Percentiles rank a stretch among this genome's conserved stretches.
Evolutionary conservation across 1,140 invertebrate genomes (phyloP).

Genomic region (Littorina saxatilis): DNA sequence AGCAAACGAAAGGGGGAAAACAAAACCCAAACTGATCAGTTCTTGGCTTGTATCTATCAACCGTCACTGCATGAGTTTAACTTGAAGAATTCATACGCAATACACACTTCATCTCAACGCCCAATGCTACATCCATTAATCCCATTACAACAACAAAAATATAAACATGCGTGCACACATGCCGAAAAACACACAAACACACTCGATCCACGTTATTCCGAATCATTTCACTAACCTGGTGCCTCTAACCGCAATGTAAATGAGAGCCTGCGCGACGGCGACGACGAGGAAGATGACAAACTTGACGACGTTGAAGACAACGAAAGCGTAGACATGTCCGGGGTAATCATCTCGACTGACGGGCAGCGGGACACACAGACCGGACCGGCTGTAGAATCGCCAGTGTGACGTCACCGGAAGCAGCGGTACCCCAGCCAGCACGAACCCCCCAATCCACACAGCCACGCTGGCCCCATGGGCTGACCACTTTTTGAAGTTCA

Average conservation of each 20-base stretch:
- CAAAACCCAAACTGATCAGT: no score
- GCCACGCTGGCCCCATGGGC: constrained; percentile 23
- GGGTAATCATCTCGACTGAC: constrained; percentile 30
- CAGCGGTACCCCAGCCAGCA: constrained; percentile 45
- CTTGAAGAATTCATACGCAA: no score
- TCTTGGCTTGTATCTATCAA: no score
- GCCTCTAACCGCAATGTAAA: constrained; percentile 40
- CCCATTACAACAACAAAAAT: no score
- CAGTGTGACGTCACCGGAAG: constrained; percentile 18
- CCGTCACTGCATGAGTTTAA: no score
- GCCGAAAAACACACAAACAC: no score
- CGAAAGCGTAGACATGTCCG: constrained; percentile 51
- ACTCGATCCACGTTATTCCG: background rate
- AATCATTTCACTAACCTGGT: background rate
- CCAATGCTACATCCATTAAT: no score
- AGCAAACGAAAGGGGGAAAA: no score
- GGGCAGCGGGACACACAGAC: constrained; percentile 56
- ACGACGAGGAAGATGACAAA: constrained; percentile 49
- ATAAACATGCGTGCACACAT: no score
- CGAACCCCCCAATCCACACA: constrained; percentile 44
- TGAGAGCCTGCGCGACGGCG: constrained; percentile 48
- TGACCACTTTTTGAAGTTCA: constrained; percentile 25
- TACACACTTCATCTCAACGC: no score
- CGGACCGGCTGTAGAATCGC: constrained; percentile 40
- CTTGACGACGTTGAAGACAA: constrained; percentile 53